Percentiles rank a stretch among this genome's conserved stretches.
These are phyloP conservation scores for Diceros bicornis DNA, from an alignment of 2,797 vertebrate genomes.

Conservation along the genomic window DNA sequence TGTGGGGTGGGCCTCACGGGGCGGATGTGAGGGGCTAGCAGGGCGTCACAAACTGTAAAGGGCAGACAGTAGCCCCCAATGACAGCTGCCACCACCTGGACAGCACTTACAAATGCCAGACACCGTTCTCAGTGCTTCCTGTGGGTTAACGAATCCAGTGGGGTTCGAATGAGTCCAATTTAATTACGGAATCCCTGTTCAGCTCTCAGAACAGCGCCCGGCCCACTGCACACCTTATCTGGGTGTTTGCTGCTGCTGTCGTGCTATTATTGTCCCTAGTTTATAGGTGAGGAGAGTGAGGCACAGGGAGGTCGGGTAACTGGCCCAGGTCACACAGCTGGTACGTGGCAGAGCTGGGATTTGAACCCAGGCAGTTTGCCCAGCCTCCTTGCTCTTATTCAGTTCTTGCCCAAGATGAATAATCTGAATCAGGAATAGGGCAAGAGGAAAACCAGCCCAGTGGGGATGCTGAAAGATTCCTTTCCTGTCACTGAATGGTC, in stretches of 20 bases:
- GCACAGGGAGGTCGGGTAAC: not conserved
- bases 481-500: not conserved
- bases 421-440: not conserved
- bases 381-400: too few relatives aligned
- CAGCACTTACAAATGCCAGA: not conserved
- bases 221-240: fast-evolving
- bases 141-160: not conserved
- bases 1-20: fast-evolving
- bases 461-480: not conserved
- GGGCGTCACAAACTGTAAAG: not conserved
- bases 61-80: fast-evolving
- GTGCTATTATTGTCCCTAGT: fast-evolving
- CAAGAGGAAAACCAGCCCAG: not conserved
- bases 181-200: not conserved
- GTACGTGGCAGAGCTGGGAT: not conserved
- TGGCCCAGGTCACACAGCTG: not conserved
- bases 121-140: fast-evolving
- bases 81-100: not conserved
- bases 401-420: not conserved
- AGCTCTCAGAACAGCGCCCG: not conserved
- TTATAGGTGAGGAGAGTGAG: not conserved
- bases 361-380: not conserved
- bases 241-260: not conserved
- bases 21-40: not conserved
- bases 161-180: not conserved